phyloP scores from a whole-genome alignment of 2,888 invertebrate genomes.

The Sarcophaga carnaria region DNA sequence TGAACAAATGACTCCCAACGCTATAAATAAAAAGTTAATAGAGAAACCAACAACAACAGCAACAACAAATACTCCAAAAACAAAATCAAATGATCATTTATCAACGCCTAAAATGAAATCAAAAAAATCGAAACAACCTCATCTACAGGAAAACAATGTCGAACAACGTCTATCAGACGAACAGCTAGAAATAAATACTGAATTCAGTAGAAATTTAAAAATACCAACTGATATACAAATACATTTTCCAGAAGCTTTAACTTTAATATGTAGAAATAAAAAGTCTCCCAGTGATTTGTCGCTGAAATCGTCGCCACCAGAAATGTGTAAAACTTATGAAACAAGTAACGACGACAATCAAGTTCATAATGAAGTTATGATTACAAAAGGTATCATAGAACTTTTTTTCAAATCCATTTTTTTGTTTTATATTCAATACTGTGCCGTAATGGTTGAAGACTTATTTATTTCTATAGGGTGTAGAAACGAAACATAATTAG shows the following conservation, averaged over 20 bases:
- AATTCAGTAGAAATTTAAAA: slow-evolving; percentile 34
- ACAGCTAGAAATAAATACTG: slow-evolving; percentile 20
- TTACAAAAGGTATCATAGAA: slow-evolving; percentile 51
- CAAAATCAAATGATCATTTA: slow-evolving; percentile 7
- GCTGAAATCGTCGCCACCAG: slow-evolving; percentile 34
- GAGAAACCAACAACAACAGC: slow-evolving; percentile 6
- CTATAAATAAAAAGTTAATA: slow-evolving; percentile 46
- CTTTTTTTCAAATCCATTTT: slow-evolving; percentile 17
- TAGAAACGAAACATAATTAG: neutral
- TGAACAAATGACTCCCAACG: slow-evolving; percentile 59
- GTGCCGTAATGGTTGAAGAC: neutral
- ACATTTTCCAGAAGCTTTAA: slow-evolving; percentile 28
- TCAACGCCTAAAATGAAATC: slow-evolving; percentile 47
- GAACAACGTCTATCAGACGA: neutral
- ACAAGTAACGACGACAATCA: neutral
- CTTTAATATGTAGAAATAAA: slow-evolving; percentile 18
- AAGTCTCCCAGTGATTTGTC: slow-evolving; percentile 56
- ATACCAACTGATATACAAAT: slow-evolving; percentile 24
- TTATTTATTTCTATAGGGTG: neutral
- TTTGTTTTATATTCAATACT: neutral
- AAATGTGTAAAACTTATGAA: slow-evolving; percentile 12
- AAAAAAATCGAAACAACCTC: slow-evolving; percentile 17
- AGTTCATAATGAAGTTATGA: slow-evolving; percentile 19
- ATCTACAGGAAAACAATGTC: slow-evolving; percentile 7
- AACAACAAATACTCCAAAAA: neutral